A percentile compares a stretch with the other conserved stretches of the same genome.
phyloP scores from a whole-genome alignment of 2,113 vertebrate species.

The Dasyprocta punctata region DNA sequence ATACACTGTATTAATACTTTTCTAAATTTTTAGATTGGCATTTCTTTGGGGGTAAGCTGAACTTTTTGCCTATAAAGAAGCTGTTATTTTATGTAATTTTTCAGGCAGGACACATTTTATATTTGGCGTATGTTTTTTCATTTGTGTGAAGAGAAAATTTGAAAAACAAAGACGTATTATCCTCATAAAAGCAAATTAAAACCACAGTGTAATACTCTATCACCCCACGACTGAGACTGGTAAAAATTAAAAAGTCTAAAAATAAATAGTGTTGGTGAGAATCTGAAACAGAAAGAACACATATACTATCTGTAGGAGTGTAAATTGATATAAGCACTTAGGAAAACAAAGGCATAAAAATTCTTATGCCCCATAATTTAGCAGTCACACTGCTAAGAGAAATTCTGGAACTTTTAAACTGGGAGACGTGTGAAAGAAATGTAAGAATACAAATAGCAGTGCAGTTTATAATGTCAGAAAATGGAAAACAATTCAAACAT shows the following conservation, averaged over 20 bases:
- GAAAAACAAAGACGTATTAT: slow-evolving; percentile 16
- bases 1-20: neutral
- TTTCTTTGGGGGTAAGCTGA: neutral
- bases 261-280: slow-evolving; percentile 12
- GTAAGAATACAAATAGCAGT: neutral
- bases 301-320: neutral
- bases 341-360: neutral
- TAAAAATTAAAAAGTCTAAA: neutral
- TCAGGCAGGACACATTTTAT: slow-evolving; percentile 7
- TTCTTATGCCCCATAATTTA: neutral
- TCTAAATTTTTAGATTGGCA: neutral
- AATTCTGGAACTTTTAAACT: neutral
- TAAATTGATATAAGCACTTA: neutral
- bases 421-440: neutral
- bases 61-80: neutral
- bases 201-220: neutral
- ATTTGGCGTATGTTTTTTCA: neutral
- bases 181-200: neutral
- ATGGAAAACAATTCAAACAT: neutral
- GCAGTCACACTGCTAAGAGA: neutral
- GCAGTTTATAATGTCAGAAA: neutral
- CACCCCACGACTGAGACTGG: neutral
- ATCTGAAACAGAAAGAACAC: neutral
- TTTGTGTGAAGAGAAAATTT: slow-evolving; percentile 16
- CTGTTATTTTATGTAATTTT: slow-evolving; percentile 40